These are phyloP conservation scores for Dendrolimus kikuchii DNA, from an alignment of 1,140 invertebrate genomes.

Conservation along the genomic window DNA sequence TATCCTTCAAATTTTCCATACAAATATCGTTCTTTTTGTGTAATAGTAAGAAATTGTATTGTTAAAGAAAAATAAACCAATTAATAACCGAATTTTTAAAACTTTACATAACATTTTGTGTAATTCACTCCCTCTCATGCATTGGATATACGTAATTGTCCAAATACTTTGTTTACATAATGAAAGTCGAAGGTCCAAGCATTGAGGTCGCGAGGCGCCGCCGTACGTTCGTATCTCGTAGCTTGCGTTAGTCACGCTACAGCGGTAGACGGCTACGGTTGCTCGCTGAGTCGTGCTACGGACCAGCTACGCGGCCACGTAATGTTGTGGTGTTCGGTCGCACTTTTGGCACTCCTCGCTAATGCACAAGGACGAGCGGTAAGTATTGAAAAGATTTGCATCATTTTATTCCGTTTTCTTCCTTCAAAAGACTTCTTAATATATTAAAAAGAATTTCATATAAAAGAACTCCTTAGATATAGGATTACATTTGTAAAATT, in stretches of 20 bases:
- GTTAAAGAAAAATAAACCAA: no score
- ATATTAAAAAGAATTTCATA: no score
- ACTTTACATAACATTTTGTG: no score
- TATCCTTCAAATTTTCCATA: no score
- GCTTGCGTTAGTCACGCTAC: slow-evolving; percentile 58
- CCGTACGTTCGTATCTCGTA: slow-evolving; percentile 32
- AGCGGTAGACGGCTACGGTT: slow-evolving; percentile 32
- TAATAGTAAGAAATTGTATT: no score
- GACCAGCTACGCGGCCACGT: slow-evolving; percentile 35
- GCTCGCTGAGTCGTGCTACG: slow-evolving; percentile 31
- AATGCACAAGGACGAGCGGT: slow-evolving; percentile 64
- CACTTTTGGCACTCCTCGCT: slow-evolving; percentile 53
- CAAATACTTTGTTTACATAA: slow-evolving; percentile 65
- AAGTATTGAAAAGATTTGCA: slow-evolving; percentile 23
- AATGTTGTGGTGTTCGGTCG: slow-evolving; percentile 54
- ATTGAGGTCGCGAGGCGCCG: slow-evolving; percentile 25
- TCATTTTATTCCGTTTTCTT: no score
- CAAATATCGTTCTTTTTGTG: no score
- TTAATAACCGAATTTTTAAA: no score
- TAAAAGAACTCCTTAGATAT: no score
- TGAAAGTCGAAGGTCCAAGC: slow-evolving; percentile 33
- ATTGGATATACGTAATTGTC: slow-evolving; percentile 3
- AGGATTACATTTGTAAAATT: no score
- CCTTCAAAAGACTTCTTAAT: no score
- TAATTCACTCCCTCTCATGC: no score